Evolutionary conservation across 2,797 vertebrate species (phyloP), one percentile per base, ranked within the genome.

Genomic region (Channa striata): DNA sequence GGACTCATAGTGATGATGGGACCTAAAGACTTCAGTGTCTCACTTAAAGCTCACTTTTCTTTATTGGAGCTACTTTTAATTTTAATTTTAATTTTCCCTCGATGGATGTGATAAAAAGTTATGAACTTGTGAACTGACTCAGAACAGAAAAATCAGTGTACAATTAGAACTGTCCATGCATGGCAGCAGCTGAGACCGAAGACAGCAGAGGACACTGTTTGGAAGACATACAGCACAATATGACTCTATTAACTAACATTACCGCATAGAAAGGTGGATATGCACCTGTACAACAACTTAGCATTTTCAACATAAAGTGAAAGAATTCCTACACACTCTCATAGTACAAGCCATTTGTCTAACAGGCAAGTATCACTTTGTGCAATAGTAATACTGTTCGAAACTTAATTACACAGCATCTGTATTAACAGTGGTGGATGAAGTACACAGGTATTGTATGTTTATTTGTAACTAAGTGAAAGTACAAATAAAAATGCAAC

Each of bases 1-100:
- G 51, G 46, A 50, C 58, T 77, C 36, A 25, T 56, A 44, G 71
- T 57, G 68, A 76, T 43, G 68, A 78, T 36, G 13, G 49, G 49
- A 64, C 68, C 39, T 47, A 21, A 11, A 42, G 17, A 58, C 56
- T 42, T 68, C 68, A 11, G 44, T 20, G 11, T 59, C 54, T 47
- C 53, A 21, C 25, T 21, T 40, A 52, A 62, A 51, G 48, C 34
- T 70, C 6, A 30, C 25, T 30, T 30, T 30, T 30, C 4, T 30
- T 30, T 30, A 30, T 30, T 30, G 25, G 5, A 8, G n/a, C n/a
- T 7, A 16, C 20, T 40, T 25, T 9, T 19, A n/a, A 23, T 39
- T 34, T 47, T 7, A 16, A 17, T 40, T 25, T 9, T 19, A n/a
- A 23, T 39, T 34, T 47, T 39, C 16, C 5, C 17, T 43, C 20